These are phyloP conservation scores for Phymastichus coffea DNA, from an alignment of 1,140 invertebrate species.

Conservation along the genomic window DNA sequence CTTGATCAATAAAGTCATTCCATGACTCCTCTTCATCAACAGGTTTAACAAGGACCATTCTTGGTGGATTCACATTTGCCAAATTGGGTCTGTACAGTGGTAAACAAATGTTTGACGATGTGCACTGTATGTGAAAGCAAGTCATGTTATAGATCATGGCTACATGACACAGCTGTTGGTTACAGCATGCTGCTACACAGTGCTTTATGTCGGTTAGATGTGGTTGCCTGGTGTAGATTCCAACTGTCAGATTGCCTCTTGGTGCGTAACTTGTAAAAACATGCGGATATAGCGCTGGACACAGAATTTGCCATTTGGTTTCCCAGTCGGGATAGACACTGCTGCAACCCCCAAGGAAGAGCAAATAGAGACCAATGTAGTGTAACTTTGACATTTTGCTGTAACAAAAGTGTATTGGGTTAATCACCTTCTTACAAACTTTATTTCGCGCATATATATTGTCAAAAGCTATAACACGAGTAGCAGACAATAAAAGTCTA, in stretches of 20 bases:
- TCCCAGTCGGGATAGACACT: conserved; percentile 42
- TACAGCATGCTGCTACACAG: conserved; percentile 75
- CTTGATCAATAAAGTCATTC: background rate
- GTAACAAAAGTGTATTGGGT: conserved; percentile 29
- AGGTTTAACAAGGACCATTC: conserved; percentile 76
- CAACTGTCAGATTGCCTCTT: conserved; percentile 61
- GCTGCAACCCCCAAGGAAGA: conserved; percentile 40
- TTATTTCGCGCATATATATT: too few relatives aligned
- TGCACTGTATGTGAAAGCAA: conserved; percentile 77
- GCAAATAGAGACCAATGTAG: conserved; percentile 36
- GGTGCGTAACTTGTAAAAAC: conserved; percentile 51
- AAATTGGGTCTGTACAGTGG: conserved; percentile 63
- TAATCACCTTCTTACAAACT: too few relatives aligned
- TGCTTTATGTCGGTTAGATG: conserved; percentile 59
- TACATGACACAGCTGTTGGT: conserved; percentile 69
- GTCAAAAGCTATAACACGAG: too few relatives aligned
- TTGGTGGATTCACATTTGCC: conserved; percentile 61
- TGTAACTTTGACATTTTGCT: conserved; percentile 42
- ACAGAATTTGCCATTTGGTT: conserved; percentile 41
- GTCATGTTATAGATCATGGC: conserved; percentile 73
- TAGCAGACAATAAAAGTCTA: too few relatives aligned
- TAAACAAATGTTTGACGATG: conserved; percentile 68
- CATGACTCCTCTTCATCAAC: conserved; percentile 56
- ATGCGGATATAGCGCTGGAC: conserved; percentile 43
- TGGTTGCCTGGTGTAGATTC: conserved; percentile 62